Evolutionary conservation across 2,797 vertebrate genomes (phyloP).

Genomic region (Cyprinella venusta): DNA sequence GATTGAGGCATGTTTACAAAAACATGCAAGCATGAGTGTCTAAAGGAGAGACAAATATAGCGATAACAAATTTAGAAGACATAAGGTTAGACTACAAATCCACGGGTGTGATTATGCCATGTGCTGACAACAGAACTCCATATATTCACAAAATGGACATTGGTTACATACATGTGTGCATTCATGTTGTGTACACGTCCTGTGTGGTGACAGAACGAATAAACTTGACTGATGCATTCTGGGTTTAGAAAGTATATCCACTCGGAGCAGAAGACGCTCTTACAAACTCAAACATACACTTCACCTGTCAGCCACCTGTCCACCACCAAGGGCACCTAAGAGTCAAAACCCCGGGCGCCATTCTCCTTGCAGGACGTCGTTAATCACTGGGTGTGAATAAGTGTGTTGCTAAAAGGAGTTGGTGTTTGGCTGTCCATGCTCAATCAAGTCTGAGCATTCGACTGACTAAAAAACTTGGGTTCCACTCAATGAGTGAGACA

Average conservation of each 20-base stretch:
- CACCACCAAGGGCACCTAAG: conserved; percentile 46
- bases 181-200: neutral
- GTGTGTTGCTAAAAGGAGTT: conserved; percentile 32
- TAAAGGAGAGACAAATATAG: conserved; percentile 28
- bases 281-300: conserved; percentile 42
- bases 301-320: conserved; percentile 59
- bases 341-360: conserved; percentile 38
- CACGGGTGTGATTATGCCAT: conserved; percentile 23
- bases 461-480: conserved; percentile 50
- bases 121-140: neutral
- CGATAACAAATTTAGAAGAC: conserved; percentile 7
- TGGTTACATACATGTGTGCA: conserved; percentile 21
- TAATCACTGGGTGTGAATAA: conserved; percentile 46
- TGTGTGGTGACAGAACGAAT: conserved; percentile 49
- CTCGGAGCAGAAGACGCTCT: conserved; percentile 36
- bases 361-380: conserved; percentile 45
- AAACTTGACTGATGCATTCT: conserved; percentile 50
- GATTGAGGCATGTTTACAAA: conserved; percentile 1
- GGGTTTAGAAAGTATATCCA: conserved; percentile 19
- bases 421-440: conserved; percentile 40
- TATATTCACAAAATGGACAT: conserved; percentile 19
- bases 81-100: conserved; percentile 8
- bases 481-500: conserved; percentile 41
- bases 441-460: conserved; percentile 52
- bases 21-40: neutral